Evolutionary conservation across 2,888 invertebrate species (phyloP).

Genomic region (Drosophila falleni): DNA sequence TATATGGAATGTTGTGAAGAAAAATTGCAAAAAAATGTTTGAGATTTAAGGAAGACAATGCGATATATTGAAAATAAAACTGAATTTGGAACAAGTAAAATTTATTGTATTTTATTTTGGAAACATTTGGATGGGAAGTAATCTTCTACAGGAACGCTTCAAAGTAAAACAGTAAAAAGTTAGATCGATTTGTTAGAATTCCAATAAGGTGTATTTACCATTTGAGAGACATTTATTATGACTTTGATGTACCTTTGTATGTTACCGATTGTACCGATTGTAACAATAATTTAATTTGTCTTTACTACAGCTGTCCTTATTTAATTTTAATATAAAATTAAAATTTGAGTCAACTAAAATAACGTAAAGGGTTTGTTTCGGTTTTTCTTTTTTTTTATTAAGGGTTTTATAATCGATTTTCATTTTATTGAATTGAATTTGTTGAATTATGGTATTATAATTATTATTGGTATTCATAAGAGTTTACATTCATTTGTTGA

Average conservation of each 20-base stretch:
- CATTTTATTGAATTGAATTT: constrained; percentile 44
- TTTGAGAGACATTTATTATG: too few relatives aligned
- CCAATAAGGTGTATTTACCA: too few relatives aligned
- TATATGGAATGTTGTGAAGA: constrained; percentile 27
- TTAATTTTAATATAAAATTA: neutral
- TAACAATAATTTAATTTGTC: too few relatives aligned
- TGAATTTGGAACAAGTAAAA: constrained; percentile 36
- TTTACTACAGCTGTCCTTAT: neutral
- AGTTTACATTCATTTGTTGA: constrained; percentile 53
- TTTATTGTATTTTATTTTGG: neutral
- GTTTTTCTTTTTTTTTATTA: constrained; percentile 20
- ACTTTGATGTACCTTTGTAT: too few relatives aligned
- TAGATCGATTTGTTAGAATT: too few relatives aligned
- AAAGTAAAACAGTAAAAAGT: neutral
- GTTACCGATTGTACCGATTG: too few relatives aligned
- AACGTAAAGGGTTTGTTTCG: neutral
- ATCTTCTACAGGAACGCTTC: neutral
- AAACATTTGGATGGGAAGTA: neutral
- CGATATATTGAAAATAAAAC: constrained; percentile 48
- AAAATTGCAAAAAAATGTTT: constrained; percentile 21
- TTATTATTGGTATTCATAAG: constrained; percentile 65
- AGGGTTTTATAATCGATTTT: constrained; percentile 36
- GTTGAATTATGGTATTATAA: constrained; percentile 43
- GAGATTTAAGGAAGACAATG: constrained; percentile 35
- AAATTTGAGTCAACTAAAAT: neutral